Base-by-base conservation (phyloP, 53 echinoderm and acorn worm species). In the Mesocentrotus franciscanus region DNA sequence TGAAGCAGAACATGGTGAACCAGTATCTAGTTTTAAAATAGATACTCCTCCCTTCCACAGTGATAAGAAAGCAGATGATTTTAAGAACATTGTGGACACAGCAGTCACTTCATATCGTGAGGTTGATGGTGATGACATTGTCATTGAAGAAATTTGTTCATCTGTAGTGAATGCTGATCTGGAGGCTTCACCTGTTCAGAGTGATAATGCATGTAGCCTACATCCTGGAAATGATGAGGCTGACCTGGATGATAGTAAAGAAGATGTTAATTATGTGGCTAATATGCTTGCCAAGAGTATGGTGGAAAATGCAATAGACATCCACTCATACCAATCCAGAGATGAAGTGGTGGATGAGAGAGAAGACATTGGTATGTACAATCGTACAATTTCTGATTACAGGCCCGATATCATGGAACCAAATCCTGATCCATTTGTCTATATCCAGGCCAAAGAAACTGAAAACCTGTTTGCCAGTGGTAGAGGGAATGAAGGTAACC, bases 211-310 rank as follows among this genome's bases (percentile, higher is more conserved):
- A 34, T 17, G 22, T 5, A 57, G 58, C 87, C n/a, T 58, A 57
- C 58, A 56, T 74, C 11, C 10, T 39, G 81, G 33, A 74, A 13
- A 26, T 11, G 30, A 75, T 55, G 30, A 35, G 56, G 57, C 20
- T 94, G 84, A 83, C n/a, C 59, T 58, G 60, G 61, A 56, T 18
- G 59, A 81, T 20, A 58, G 79, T 10, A 60, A 94, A 42, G 83
- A 32, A 55, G 60, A 81, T 30, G 59, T 62, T 58, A 94, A 94
- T 94, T 27, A 57, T 61, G 83, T 94, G 60, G 94, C 94, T 79
- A 84, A 94, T 10, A 94, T 94, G 94, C 94, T 94, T 79, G 94
- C 94, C 72, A 56, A 72, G n/a, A 79, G 90, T 56, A 91, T 95
- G 95, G 74, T 60, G 35, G 78, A 60, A 42, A 89, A 95, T 85